Evolutionary conservation across 1,140 invertebrate genomes (phyloP).

Genomic region (Ceratina australensis): DNA sequence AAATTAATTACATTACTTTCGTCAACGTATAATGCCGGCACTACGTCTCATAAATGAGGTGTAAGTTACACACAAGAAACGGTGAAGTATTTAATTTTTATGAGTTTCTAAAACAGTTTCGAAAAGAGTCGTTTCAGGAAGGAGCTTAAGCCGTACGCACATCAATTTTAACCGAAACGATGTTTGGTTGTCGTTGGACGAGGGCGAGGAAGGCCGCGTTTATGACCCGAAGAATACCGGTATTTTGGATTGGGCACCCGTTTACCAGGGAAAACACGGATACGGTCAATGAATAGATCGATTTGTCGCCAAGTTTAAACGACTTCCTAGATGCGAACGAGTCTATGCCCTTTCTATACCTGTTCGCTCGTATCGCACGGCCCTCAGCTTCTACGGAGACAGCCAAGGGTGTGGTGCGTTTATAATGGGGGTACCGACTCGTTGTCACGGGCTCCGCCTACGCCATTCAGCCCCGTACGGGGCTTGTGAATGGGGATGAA

Average conservation of each 20-base stretch:
- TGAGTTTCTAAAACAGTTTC: too few species aligned
- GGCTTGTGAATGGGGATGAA: constrained; percentile 59
- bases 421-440: constrained; percentile 60
- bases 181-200: constrained; percentile 22
- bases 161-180: constrained; percentile 13
- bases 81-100: too few species aligned
- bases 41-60: too few species aligned
- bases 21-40: too few species aligned
- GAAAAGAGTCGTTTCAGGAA: background rate
- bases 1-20: too few species aligned
- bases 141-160: background rate
- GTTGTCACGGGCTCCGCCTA: constrained; percentile 60
- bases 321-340: constrained; percentile 23
- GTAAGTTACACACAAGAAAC: too few species aligned
- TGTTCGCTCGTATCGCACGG: background rate
- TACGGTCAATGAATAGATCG: constrained; percentile 64
- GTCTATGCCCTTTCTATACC: constrained; percentile 9
- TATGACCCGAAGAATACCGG: constrained; percentile 49
- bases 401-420: constrained; percentile 47
- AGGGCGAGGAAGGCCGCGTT: constrained; percentile 20
- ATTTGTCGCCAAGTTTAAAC: constrained; percentile 66
- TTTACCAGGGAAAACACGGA: constrained; percentile 68
- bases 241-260: constrained; percentile 68
- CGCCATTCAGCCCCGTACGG: constrained; percentile 53
- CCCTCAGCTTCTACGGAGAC: background rate